Base-by-base conservation (phyloP, 2,888 invertebrate genomes). In the Cheilosia vulpina region DNA sequence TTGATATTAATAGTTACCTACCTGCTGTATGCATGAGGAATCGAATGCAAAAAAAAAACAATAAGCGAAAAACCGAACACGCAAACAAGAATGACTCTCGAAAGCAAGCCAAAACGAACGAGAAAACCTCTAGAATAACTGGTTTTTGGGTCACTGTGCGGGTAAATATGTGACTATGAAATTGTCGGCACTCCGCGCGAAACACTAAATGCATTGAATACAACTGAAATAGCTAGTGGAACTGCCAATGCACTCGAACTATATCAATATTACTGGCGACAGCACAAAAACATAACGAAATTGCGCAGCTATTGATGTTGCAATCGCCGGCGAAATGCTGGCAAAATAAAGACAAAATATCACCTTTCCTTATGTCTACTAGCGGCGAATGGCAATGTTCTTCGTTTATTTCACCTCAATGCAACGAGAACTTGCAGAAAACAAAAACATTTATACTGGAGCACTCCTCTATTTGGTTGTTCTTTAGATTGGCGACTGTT, bases 401-500 rank as follows among this genome's bases (percentile, higher is more conserved):
- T 75, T 66, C 43, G 62, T 85, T 85, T 81, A 81, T 85, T 85
- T 80, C 71, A 76, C 65, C 55, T 72, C 34, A 77, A 77, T 57
- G 72, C 62, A 81, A 77, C 76, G 62, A 79, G 58, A 63, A 52
- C 45, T 78, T 21, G 41, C 60, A 71, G 75, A 66, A 68, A 71
- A 65, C 52, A 75, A 72, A 34, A 69, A 55, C 38, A 66, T n/a
- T 50, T 60, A 53, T 45, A 31, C 38, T 11, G 27, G 50, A 31
- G 5, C 21, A 27, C 13, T 27, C n/a, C 9, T n/a, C 41, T 65
- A n/a, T 47, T 53, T 68, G 43, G 34, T 52, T 47, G 21, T 52
- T 24, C 0, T 13, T 92, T 93, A 94, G 89, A 94, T 93, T 1
- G 93, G 90, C 34, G 95, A 93, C 0, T 94, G 90, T 87, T 96